These are phyloP conservation scores for Tachina fera DNA, from an alignment of 2,888 invertebrate genomes.

Conservation along the genomic window DNA sequence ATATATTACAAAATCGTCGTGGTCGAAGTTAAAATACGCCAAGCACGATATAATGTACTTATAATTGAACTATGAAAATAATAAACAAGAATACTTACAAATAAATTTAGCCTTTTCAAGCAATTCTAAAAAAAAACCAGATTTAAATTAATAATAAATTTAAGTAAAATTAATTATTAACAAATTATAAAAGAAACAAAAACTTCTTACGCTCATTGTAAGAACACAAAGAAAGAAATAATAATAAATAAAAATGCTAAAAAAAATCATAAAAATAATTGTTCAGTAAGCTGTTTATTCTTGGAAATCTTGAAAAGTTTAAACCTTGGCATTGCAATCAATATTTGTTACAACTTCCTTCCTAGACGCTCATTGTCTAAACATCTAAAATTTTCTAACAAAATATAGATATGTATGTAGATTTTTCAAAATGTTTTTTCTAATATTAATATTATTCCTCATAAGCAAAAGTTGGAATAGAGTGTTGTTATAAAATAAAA, in stretches of 20 bases:
- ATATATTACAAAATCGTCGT: too few relatives aligned
- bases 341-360: not conserved
- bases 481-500: not conserved
- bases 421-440: not conserved
- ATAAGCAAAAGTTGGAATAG: not conserved
- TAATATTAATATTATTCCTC: not conserved
- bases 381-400: not conserved
- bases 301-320: not conserved
- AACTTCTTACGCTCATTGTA: constrained; percentile 49
- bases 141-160: constrained; percentile 71
- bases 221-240: constrained; percentile 30
- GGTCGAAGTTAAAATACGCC: too few relatives aligned
- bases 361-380: not conserved
- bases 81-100: constrained; percentile 44
- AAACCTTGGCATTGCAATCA: not conserved
- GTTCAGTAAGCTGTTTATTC: not conserved
- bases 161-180: constrained; percentile 50
- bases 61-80: constrained; percentile 43
- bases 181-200: constrained; percentile 37
- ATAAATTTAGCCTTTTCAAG: constrained; percentile 80
- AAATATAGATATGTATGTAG: not conserved
- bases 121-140: constrained; percentile 79
- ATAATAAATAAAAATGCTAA: constrained; percentile 17
- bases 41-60: constrained; percentile 58
- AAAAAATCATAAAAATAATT: constrained; percentile 4